phyloP scores from a whole-genome alignment of 2,797 vertebrate species.

The Nannoperca obscura region DNA sequence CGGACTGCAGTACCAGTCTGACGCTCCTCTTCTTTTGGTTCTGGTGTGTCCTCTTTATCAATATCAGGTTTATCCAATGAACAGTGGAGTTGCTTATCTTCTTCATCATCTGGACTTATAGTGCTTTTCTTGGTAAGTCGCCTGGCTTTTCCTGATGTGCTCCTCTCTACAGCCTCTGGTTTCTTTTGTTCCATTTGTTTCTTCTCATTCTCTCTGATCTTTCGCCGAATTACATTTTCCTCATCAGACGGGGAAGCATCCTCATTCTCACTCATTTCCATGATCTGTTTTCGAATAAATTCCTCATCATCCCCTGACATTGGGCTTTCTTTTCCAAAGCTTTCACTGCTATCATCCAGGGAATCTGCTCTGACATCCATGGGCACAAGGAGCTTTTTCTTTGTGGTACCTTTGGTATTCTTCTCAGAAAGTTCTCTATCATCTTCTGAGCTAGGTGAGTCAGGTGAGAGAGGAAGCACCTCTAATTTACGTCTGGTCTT shows the following conservation, averaged over 20 bases:
- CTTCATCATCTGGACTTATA: slow-evolving; percentile 91
- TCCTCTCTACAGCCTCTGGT: slow-evolving; percentile 83
- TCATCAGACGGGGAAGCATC: slow-evolving; percentile 95
- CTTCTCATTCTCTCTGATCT: slow-evolving; percentile 88
- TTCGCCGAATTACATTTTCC: slow-evolving; percentile 88
- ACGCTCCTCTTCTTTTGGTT: slow-evolving; percentile 85
- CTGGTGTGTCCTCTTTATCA: slow-evolving; percentile 77
- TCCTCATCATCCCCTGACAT: slow-evolving; percentile 95
- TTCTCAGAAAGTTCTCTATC: slow-evolving; percentile 85
- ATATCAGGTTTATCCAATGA: slow-evolving; percentile 83
- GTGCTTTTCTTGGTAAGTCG: slow-evolving; percentile 90
- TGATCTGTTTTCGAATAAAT: slow-evolving; percentile 95
- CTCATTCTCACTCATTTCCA: slow-evolving; percentile 98
- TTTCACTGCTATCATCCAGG: slow-evolving; percentile 95
- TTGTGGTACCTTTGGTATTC: slow-evolving; percentile 74
- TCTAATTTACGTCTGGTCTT: slow-evolving; percentile 86
- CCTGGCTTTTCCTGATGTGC: slow-evolving; percentile 84
- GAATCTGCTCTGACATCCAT: slow-evolving; percentile 89
- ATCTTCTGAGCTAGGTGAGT: slow-evolving; percentile 89
- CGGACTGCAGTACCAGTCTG: slow-evolving; percentile 89
- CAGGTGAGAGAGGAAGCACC: slow-evolving; percentile 85
- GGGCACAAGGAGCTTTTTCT: slow-evolving; percentile 87
- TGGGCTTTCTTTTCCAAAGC: slow-evolving; percentile 92
- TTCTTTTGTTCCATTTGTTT: slow-evolving; percentile 86
- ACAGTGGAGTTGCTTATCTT: slow-evolving; percentile 81